These are phyloP conservation scores for Psephotus haematonotus DNA, from an alignment of 2,113 vertebrate species.

Conservation along the genomic window DNA sequence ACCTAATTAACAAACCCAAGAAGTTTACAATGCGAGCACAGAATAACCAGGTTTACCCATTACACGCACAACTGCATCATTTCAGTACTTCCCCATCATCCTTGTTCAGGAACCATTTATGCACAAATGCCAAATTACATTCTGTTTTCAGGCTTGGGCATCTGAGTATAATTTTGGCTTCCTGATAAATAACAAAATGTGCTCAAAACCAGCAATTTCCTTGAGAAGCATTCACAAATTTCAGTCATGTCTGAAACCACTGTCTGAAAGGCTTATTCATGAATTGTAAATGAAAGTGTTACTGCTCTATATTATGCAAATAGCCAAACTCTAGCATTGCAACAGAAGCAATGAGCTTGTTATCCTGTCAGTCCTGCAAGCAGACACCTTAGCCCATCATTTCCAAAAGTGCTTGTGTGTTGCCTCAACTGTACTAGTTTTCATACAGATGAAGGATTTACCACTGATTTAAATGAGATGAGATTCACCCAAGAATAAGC, in stretches of 20 bases:
- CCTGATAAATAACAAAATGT: background rate
- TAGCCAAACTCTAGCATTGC: background rate
- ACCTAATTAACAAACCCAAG: background rate
- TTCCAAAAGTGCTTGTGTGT: background rate
- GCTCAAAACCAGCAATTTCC: conserved; percentile 22
- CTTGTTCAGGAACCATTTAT: background rate
- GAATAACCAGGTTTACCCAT: background rate
- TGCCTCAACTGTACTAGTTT: background rate
- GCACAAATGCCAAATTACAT: background rate
- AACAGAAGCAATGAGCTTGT: conserved; percentile 15
- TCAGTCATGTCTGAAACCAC: background rate
- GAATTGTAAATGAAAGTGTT: conserved; percentile 27
- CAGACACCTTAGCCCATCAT: background rate
- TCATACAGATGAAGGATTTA: conserved; percentile 4
- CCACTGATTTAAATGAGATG: background rate
- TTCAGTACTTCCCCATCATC: background rate
- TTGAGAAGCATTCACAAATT: background rate
- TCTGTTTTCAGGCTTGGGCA: background rate
- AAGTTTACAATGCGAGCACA: background rate
- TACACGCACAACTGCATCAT: background rate
- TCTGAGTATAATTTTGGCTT: background rate
- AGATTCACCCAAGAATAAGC: background rate
- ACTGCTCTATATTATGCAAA: conserved; percentile 22
- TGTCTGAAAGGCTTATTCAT: conserved; percentile 4
- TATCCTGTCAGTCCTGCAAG: background rate